Base-by-base conservation (phyloP, 2,113 vertebrate species). In the Terrapene triunguis region DNA sequence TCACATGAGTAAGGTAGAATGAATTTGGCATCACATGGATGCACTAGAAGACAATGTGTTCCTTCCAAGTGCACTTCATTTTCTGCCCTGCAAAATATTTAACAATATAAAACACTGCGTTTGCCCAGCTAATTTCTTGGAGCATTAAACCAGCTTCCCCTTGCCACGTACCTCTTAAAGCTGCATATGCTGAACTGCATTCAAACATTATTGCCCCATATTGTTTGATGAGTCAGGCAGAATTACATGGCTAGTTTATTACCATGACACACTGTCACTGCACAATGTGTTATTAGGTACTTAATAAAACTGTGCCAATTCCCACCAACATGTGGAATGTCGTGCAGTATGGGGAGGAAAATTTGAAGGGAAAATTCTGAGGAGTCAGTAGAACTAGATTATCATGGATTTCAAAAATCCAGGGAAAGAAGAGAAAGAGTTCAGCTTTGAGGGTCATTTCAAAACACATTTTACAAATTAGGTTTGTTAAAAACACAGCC, bases 211-310 rank as follows among this genome's bases (percentile, higher is more conserved):
- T 88, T 91, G 76, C 86, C 87, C 85, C 47, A 2, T 2, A 35
- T 25, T 22, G 72, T 38, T 53, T 50, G 74, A 65, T 0, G 3
- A 86, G 55, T 62, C 84, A 35, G 84, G 50, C 8, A n/a, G 53
- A 92, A 65, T 87, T 93, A 87, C 0, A 1, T 8, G 48, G 17
- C 79, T 0, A 2, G 51, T 69, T 93, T n/a, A 5, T 72, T 78
- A 72, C 47, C 92, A 6, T 14, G 88, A 88, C 54, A 89, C 27
- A 47, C 62, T 96, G 89, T 91, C 85, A 88, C 86, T 54, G 82
- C 38, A 7, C 19, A 84, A 50, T 0, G 2, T 51, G 44, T 25
- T 88, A 35, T 55, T 93, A 93, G 54, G 5, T n/a, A 17, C 82
- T 44, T 85, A 42, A 74, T 47, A 94, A 92, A 27, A 76, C 24